phyloP scores from a whole-genome alignment of 1,140 invertebrate genomes.

The Geopemphigus sp. region DNA sequence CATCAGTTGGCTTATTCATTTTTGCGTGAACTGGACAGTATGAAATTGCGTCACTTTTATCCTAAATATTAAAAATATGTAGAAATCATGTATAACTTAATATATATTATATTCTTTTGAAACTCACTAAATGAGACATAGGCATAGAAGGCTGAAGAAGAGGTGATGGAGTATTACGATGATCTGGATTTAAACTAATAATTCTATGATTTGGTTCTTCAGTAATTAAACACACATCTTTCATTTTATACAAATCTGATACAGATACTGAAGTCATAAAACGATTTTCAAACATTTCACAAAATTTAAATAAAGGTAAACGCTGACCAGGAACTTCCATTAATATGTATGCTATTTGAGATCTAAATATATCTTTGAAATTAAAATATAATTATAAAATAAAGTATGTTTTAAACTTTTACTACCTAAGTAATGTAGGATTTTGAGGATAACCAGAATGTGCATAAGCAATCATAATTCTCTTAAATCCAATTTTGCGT shows the following conservation, averaged over 20 bases:
- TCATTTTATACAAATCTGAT: slow-evolving; percentile 77
- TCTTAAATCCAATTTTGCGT: slow-evolving; percentile 77
- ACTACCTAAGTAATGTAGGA: slow-evolving; percentile 64
- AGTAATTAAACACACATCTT: slow-evolving; percentile 71
- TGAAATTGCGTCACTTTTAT: slow-evolving; percentile 54
- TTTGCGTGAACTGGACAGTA: slow-evolving; percentile 66
- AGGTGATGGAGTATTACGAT: slow-evolving; percentile 60
- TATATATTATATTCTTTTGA: background rate
- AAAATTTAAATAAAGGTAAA: slow-evolving; percentile 80
- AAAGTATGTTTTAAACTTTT: background rate
- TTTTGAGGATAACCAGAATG: slow-evolving; percentile 63
- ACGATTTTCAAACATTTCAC: slow-evolving; percentile 79
- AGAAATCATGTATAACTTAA: background rate
- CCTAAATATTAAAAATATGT: slow-evolving; percentile 2
- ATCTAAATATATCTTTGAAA: slow-evolving; percentile 54
- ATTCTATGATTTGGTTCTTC: slow-evolving; percentile 71
- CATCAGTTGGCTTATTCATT: slow-evolving; percentile 50
- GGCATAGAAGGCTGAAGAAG: slow-evolving; percentile 42
- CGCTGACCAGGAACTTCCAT: slow-evolving; percentile 72
- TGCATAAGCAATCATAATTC: slow-evolving; percentile 75
- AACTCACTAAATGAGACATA: slow-evolving; percentile 41
- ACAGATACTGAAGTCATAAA: slow-evolving; percentile 76
- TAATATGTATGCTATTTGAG: slow-evolving; percentile 61
- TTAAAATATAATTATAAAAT: slow-evolving; percentile 48
- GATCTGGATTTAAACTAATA: slow-evolving; percentile 58